Percentiles rank a stretch among this genome's conserved stretches.
Conservation (phyloP, 2,113 vertebrate genomes). For the Rhegmatorhina hoffmannsi region DNA sequence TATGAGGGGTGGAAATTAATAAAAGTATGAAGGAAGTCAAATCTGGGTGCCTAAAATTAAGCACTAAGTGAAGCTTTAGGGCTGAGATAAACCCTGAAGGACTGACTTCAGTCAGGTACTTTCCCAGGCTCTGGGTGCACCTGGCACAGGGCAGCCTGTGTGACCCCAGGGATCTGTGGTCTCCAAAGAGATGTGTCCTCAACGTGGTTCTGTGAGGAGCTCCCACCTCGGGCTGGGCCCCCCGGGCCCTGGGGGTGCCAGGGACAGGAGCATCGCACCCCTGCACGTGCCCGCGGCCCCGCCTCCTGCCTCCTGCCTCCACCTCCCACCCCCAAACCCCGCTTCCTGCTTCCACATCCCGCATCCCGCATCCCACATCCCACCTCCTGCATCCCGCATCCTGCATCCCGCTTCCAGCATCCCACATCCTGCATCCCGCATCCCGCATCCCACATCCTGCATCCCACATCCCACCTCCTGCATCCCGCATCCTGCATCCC, state of each 20-base stretch:
- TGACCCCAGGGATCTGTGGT: background rate
- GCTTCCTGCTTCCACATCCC: no score
- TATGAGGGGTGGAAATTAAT: background rate
- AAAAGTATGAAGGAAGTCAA: background rate
- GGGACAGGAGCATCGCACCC: fast-evolving
- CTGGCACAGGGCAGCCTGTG: background rate
- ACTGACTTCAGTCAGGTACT: background rate
- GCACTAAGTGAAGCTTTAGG: background rate
- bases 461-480: no score
- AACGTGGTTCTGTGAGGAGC: background rate
- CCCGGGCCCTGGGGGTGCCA: fast-evolving
- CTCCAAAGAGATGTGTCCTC: background rate
- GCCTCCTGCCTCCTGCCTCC: background rate
- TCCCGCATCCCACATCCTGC: no score
- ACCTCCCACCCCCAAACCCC: background rate
- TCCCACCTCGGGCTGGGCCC: background rate
- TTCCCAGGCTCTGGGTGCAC: background rate
- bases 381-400: background rate
- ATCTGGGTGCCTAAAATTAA: background rate
- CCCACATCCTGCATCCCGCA: no score
- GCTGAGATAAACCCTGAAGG: background rate
- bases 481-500: no score
- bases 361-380: background rate
- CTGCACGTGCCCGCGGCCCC: background rate
- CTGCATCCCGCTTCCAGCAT: no score